Evolutionary conservation across 2,113 vertebrate species (phyloP), one percentile per base, ranked within the genome.

Genomic region (Periophthalmus modestus): DNA sequence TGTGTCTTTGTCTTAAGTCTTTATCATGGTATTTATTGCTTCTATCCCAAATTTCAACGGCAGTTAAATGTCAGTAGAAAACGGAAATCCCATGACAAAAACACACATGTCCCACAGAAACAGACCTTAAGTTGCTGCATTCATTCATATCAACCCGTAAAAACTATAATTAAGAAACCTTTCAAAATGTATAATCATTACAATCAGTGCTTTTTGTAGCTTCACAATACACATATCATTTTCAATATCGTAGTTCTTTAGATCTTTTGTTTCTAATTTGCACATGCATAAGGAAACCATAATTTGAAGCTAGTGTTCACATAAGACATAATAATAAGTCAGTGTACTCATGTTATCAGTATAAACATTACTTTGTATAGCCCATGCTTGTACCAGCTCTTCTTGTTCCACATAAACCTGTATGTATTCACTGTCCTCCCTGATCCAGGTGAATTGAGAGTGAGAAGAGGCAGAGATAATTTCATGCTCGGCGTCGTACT

Each of bases 401-500:
- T 36, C 61, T 36, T 10, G 61, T 63, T 18, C 33, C 61, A 2
- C 61, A 63, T 4, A 36, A 62, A 36, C 36, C 47, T 21, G 0
- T 2, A 57, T 28, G 71, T 19, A 9, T 50, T 65, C 33, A 19
- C 15, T 3, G 28, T 62, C 58, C 3, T 62, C 59, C 57, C 57
- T 14, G 57, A 23, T 59, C 57, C 28, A 62, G 5, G 66, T 73
- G 70, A 80, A 76, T 70, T 70, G 75, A 69, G 70, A 75, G 82
- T 82, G 83, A 73, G 58, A 77, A 68, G 61, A 54, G 73, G 71
- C 39, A 55, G 75, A 84, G 71, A 46, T 63, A 82, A 90, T 90
- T 85, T 88, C 87, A 89, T 85, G 89, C 89, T 82, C 85, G 21
- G 89, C 65, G 82, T 83, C 74, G 66, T 78, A 81, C 43, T 83